phyloP scores from a whole-genome alignment of 1,140 invertebrate genomes.

The Vanessa atalanta region DNA sequence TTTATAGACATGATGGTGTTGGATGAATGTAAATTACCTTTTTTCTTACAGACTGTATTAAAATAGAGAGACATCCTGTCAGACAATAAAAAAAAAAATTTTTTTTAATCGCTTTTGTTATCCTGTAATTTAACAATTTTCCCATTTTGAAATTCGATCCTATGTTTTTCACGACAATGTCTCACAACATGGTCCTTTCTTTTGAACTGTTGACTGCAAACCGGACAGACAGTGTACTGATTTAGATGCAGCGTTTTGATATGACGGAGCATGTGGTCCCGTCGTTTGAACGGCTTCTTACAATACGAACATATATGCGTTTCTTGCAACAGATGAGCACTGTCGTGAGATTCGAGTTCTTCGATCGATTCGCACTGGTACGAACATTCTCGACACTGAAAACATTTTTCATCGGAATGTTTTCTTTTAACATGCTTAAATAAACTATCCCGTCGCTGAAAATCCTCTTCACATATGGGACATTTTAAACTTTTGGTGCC shows the following conservation, averaged over 20 bases:
- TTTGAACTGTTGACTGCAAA: slow-evolving; percentile 55
- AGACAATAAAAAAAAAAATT: too few species aligned
- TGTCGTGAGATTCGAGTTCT: slow-evolving; percentile 52
- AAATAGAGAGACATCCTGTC: too few species aligned
- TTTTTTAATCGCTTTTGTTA: background rate
- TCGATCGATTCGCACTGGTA: slow-evolving; percentile 40
- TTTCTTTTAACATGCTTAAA: slow-evolving; percentile 52
- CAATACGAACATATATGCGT: slow-evolving; percentile 52
- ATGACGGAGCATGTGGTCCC: slow-evolving; percentile 63
- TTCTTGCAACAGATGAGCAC: slow-evolving; percentile 36
- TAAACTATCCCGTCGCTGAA: slow-evolving; percentile 45
- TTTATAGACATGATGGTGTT: too few species aligned
- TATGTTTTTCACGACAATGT: slow-evolving; percentile 62
- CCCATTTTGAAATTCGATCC: slow-evolving; percentile 40
- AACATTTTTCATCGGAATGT: slow-evolving; percentile 42
- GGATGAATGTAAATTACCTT: too few species aligned
- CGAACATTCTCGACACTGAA: slow-evolving; percentile 46
- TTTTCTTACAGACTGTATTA: too few species aligned
- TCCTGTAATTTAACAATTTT: background rate
- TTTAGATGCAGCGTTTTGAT: slow-evolving; percentile 55
- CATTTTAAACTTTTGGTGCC: slow-evolving; percentile 43
- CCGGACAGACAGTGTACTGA: slow-evolving; percentile 44
- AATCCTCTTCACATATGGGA: slow-evolving; percentile 49
- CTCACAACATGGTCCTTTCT: slow-evolving; percentile 57
- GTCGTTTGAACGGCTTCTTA: slow-evolving; percentile 50